Evolutionary conservation across 2,113 vertebrate species (phyloP).

Genomic region (Anser cygnoides): DNA sequence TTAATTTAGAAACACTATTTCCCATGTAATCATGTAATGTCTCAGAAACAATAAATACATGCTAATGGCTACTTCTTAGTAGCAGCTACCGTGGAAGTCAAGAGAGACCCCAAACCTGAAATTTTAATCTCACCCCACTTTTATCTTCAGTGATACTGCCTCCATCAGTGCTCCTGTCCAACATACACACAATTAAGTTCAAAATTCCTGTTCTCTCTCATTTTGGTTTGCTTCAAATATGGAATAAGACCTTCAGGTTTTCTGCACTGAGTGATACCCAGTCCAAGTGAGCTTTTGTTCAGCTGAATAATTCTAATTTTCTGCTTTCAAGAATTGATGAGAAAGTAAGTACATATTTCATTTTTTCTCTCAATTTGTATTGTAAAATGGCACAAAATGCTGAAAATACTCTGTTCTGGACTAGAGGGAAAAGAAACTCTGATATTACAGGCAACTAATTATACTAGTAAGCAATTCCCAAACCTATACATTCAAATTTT

Average conservation of each 20-base stretch:
- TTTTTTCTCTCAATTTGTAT: background rate
- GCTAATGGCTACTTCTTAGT: background rate
- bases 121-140: background rate
- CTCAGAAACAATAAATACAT: background rate
- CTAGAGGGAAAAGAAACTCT: background rate
- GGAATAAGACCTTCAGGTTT: background rate
- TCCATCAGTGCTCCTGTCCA: fast-evolving
- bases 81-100: background rate
- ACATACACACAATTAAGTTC: fast-evolving
- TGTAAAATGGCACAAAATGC: background rate
- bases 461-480: background rate
- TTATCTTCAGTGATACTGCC: background rate
- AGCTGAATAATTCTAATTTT: background rate
- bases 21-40: background rate
- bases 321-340: background rate
- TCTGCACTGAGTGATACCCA: background rate
- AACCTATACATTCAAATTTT: background rate
- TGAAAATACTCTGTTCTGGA: background rate
- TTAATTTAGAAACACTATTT: background rate
- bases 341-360: background rate
- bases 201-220: background rate
- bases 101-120: background rate
- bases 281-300: background rate
- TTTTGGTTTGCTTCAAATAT: background rate
- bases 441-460: background rate